A percentile compares a stretch with the other conserved stretches of the same genome.
phyloP scores from a whole-genome alignment of 1,140 invertebrate species.

The Drosophila albomicans region DNA sequence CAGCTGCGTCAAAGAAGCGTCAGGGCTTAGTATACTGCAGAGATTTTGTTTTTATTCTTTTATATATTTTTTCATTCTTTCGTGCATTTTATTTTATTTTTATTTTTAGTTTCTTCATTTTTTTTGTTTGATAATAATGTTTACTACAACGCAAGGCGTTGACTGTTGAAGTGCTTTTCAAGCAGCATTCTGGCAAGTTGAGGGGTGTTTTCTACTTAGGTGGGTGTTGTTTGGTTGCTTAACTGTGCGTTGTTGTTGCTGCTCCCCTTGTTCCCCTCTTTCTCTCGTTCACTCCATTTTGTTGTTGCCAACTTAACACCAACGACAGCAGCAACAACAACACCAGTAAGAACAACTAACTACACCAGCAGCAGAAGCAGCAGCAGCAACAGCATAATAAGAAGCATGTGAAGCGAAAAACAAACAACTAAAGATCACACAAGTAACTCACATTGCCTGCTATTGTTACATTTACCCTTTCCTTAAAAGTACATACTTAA shows the following conservation, averaged over 20 bases:
- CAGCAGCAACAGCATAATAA: slow-evolving; percentile 46
- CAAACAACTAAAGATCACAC: slow-evolving; percentile 54
- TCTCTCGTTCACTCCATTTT: slow-evolving; percentile 14
- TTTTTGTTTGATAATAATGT: slow-evolving; percentile 46
- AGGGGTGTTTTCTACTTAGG: slow-evolving; percentile 35
- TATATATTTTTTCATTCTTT: slow-evolving; percentile 5
- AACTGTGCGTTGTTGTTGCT: slow-evolving; percentile 3
- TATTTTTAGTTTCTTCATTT: slow-evolving; percentile 5
- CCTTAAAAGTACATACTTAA: neutral
- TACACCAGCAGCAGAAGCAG: slow-evolving; percentile 18
- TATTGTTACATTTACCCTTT: slow-evolving; percentile 29
- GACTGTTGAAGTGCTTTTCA: slow-evolving; percentile 58
- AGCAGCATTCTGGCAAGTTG: slow-evolving; percentile 39
- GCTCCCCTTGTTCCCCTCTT: neutral
- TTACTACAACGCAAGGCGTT: slow-evolving; percentile 60
- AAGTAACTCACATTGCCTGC: slow-evolving; percentile 26
- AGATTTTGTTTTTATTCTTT: slow-evolving; percentile 22
- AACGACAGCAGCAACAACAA: slow-evolving; percentile 23
- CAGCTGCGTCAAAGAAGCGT: slow-evolving; percentile 10
- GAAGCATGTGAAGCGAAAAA: slow-evolving; percentile 61
- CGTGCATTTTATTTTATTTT: slow-evolving; percentile 20
- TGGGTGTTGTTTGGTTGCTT: slow-evolving; percentile 26
- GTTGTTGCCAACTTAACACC: slow-evolving; percentile 58
- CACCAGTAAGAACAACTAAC: slow-evolving; percentile 9
- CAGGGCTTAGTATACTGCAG: slow-evolving; percentile 11